Evolutionary conservation across 30 jellyfish, hydroid and myxozoan species (phyloP).

Genomic region (Aurelia sp.): DNA sequence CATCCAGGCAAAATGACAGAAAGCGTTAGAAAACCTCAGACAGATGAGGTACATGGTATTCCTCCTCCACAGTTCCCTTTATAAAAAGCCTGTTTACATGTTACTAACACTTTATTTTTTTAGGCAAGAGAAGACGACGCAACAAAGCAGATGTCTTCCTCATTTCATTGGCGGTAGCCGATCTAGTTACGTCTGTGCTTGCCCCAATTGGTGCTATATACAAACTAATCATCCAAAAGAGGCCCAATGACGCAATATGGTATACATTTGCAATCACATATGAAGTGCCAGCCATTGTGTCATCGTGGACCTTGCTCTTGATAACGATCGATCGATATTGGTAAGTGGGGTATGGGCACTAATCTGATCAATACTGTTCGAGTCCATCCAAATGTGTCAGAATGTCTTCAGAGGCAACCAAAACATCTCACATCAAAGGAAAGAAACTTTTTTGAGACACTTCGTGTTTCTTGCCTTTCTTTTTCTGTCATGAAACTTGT

Average conservation of each 20-base stretch:
- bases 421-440: no score
- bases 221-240: not conserved
- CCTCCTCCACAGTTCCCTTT: no score
- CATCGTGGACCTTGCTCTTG: constrained; percentile 32
- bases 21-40: no score
- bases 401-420: no score
- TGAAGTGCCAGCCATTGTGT: constrained; percentile 1
- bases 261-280: not conserved
- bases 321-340: constrained; percentile 34
- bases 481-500: no score
- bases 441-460: no score
- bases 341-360: not conserved
- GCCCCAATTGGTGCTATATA: constrained; percentile 11
- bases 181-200: not conserved
- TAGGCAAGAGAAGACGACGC: constrained; percentile 15
- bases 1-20: no score
- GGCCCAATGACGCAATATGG: not conserved
- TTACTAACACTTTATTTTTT: not conserved
- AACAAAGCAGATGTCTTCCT: constrained; percentile 14
- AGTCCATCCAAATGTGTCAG: no score
- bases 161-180: constrained; percentile 19
- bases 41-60: no score
- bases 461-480: no score
- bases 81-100: no score
- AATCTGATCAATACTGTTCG: no score